Evolutionary conservation across 2,797 vertebrate species (phyloP), one percentile per base, ranked within the genome.

Genomic region (Phoxinus dragarum): DNA sequence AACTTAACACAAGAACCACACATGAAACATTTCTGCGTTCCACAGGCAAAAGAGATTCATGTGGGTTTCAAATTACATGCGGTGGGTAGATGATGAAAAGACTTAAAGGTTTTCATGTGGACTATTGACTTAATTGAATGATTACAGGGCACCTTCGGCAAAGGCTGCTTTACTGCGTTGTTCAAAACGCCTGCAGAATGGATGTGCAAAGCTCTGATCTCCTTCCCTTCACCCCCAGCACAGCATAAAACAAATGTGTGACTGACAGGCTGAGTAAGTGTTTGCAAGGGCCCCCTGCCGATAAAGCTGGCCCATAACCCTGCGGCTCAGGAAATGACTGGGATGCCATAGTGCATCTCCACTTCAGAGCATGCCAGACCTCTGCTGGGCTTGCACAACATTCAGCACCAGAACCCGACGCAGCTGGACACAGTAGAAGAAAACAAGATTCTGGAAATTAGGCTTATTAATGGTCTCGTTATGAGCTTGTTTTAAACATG

Each of bases 241-340:
- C 96, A 94, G 95, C 96, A 96, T 78, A 56, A 94, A 95, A 95
- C 96, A 94, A 93, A 95, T 93, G 93, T 59, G 64, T 47, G 68
- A 84, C 71, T 81, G 75, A 80, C 67, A 47, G 82, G 54, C 67
- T 8, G 71, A 85, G 78, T 72, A 93, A 96, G 95, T 94, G 95
- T 94, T 95, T 95, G 96, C 95, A 96, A 95, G 96, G 96, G 94
- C 94, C 96, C 96, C 91, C 94, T 86, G 92, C 96, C 95, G 96
- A 96, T 95, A 96, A 96, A 96, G 95, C 95, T 92, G 93, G 95
- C 95, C 96, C 95, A 95, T 96, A 97, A 97, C 96, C 96, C 96
- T 96, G 95, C 96, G 95, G 92, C 88, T 94, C 96, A 99, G 98
- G 98, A 99, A 99, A 99, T 98, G 96, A 95, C 95, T 97, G 95